phyloP scores from a whole-genome alignment of 2,797 vertebrate species.

The Tadarida brasiliensis region DNA sequence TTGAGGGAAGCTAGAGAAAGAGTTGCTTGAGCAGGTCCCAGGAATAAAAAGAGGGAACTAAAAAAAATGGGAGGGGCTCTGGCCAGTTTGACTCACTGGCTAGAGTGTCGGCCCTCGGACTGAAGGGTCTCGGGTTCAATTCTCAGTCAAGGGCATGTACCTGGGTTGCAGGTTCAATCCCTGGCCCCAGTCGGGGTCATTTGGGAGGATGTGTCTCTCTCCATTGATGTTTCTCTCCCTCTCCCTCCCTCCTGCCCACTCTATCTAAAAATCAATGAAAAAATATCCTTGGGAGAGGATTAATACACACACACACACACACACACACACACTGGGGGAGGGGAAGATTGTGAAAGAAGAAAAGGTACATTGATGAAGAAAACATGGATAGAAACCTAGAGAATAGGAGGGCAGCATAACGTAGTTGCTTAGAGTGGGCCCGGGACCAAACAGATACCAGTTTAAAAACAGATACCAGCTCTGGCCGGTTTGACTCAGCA shows the following conservation, averaged over 20 bases:
- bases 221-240: not conserved
- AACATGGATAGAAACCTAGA: not conserved
- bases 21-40: not conserved
- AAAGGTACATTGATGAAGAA: not conserved
- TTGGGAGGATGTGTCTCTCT: not conserved
- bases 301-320: not conserved
- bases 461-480: not conserved
- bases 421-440: not conserved
- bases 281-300: too few relatives aligned
- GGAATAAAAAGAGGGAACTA: not conserved
- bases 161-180: not conserved
- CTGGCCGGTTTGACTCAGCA: too few relatives aligned
- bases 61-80: not conserved
- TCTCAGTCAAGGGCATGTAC: not conserved
- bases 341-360: not conserved
- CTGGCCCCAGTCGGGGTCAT: not conserved
- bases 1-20: not conserved
- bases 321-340: not conserved
- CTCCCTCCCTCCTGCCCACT: too few relatives aligned
- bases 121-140: not conserved
- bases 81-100: not conserved
- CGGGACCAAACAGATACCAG: not conserved
- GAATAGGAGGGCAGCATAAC: not conserved
- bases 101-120: not conserved
- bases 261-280: too few relatives aligned